Percentiles rank a stretch among this genome's conserved stretches.
These are phyloP conservation scores for Scrobipalpa costella DNA, from an alignment of 2,888 invertebrate genomes.

Conservation along the genomic window DNA sequence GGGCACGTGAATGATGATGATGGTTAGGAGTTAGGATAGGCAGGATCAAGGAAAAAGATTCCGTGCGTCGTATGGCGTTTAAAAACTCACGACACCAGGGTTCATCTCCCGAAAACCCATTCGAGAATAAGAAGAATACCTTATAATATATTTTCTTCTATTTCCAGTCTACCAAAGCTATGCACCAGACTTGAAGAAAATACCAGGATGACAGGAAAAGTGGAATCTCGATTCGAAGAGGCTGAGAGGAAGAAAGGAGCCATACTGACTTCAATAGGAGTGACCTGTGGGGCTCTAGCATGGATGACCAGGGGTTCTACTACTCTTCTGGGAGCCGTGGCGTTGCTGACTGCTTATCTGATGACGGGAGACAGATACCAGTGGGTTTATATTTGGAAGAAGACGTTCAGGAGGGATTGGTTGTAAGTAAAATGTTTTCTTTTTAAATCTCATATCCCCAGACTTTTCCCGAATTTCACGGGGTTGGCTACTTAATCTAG, in stretches of 20 bases:
- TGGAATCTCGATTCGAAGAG: conserved; percentile 69
- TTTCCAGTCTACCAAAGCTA: conserved; percentile 9
- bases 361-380: conserved; percentile 73
- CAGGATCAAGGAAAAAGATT: too few relatives aligned
- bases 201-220: conserved; percentile 70
- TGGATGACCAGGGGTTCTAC: conserved; percentile 55
- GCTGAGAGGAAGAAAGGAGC: conserved; percentile 58
- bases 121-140: not conserved
- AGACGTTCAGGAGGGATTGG: conserved; percentile 65
- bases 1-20: too few relatives aligned
- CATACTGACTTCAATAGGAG: conserved; percentile 54
- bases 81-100: too few relatives aligned
- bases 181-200: conserved; percentile 13
- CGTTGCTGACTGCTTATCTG: conserved; percentile 55
- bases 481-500: too few relatives aligned
- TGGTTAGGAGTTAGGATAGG: too few relatives aligned
- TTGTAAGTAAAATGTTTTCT: conserved; percentile 68
- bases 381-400: conserved; percentile 74
- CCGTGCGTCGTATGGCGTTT: too few relatives aligned
- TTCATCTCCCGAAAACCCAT: too few relatives aligned
- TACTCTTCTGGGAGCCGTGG: conserved; percentile 48
- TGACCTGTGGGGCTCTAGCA: conserved; percentile 45
- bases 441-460: not conserved
- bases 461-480: too few relatives aligned
- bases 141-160: not conserved